These are phyloP conservation scores for Drosophila mimetica DNA, from an alignment of 2,888 invertebrate genomes.

Conservation along the genomic window DNA sequence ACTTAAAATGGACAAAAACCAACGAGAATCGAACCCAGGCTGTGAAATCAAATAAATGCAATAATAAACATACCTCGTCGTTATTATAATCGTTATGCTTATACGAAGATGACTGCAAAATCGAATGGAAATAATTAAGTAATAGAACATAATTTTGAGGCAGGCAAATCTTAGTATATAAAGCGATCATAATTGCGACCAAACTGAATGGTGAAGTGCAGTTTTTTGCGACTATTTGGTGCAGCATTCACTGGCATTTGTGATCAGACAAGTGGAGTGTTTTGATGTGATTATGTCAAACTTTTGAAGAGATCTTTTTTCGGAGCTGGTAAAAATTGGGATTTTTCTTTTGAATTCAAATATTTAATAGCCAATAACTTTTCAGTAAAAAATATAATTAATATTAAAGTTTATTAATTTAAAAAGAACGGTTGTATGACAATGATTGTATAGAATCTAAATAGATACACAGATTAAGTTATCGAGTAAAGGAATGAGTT, in stretches of 20 bases:
- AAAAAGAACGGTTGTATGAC: no score
- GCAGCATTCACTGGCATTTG: constrained; percentile 10
- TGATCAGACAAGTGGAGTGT: constrained; percentile 7
- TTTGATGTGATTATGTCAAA: neutral
- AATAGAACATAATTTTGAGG: constrained; percentile 54
- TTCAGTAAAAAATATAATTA: no score
- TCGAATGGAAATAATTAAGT: constrained; percentile 66
- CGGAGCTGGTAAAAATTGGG: no score
- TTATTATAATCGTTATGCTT: constrained; percentile 71
- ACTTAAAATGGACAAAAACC: constrained; percentile 9
- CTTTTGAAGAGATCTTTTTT: neutral
- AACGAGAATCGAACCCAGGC: constrained; percentile 8
- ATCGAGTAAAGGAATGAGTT: neutral
- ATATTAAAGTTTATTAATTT: no score
- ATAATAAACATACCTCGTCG: constrained; percentile 80
- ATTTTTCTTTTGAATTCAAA: no score
- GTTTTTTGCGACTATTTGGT: neutral
- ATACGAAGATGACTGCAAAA: constrained; percentile 79
- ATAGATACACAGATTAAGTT: neutral
- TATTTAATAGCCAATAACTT: no score
- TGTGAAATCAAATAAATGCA: constrained; percentile 51
- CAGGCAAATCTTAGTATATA: constrained; percentile 2
- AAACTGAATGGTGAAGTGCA: constrained; percentile 22
- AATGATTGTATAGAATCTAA: no score
- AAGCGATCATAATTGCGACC: constrained; percentile 23